Evolutionary conservation across 1,140 invertebrate genomes (phyloP).

Genomic region (Camponotus pennsylvanicus): DNA sequence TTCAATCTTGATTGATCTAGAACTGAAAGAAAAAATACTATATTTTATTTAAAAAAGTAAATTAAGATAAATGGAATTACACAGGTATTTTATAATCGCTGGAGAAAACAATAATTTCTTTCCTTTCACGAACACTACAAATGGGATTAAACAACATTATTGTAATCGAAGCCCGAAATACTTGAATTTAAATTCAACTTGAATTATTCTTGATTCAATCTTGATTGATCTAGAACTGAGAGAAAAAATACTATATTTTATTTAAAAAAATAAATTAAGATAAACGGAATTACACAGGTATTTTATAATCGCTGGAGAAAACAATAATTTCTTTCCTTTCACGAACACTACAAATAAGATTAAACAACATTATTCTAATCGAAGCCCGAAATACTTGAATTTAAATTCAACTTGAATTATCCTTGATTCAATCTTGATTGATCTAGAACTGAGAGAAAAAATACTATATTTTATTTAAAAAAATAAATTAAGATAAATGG

Average conservation of each 20-base stretch:
- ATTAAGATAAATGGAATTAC: conserved; percentile 37
- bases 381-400: no score
- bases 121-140: neutral
- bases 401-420: conserved; percentile 5
- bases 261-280: neutral
- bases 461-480: neutral
- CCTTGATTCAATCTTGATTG: neutral
- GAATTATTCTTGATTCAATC: neutral
- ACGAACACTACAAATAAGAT: neutral
- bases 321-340: neutral
- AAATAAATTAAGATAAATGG: conserved; percentile 11
- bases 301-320: neutral
- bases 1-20: neutral
- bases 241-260: neutral
- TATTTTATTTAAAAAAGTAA: neutral
- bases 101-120: neutral
- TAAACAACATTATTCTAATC: neutral
- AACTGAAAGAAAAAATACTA: neutral
- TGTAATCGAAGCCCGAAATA: no score
- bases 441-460: neutral
- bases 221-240: neutral
- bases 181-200: neutral
- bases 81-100: neutral
- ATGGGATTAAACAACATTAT: neutral
- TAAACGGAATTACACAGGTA: conserved; percentile 19